Conservation (phyloP, 2,797 vertebrate genomes). For the Buceros bicornis region DNA sequence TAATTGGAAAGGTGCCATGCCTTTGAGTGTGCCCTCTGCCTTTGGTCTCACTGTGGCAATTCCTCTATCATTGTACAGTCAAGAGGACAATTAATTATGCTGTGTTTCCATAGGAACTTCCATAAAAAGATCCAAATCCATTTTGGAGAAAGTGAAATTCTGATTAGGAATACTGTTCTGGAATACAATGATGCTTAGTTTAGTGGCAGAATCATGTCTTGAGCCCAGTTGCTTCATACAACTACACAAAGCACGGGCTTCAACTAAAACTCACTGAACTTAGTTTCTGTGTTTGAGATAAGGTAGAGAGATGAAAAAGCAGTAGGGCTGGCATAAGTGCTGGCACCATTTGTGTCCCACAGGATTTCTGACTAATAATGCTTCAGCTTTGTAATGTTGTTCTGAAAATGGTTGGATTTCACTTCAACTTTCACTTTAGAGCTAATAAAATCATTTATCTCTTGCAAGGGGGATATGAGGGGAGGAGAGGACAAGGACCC, state of each 20-base stretch:
- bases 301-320: not conserved
- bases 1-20: not conserved
- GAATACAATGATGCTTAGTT: not conserved
- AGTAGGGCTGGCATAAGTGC: not conserved
- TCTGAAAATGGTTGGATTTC: not conserved
- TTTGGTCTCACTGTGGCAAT: not conserved
- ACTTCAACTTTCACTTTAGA: not conserved
- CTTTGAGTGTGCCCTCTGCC: not conserved
- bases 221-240: not conserved
- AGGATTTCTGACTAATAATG: not conserved
- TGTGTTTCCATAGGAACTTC: not conserved
- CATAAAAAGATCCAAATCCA: not conserved
- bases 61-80: not conserved
- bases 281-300: not conserved
- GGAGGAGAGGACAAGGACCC: not conserved
- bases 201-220: not conserved
- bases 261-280: not conserved
- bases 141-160: not conserved
- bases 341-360: not conserved
- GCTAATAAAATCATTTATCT: not conserved
- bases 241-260: rapidly evolving
- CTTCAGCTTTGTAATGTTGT: not conserved
- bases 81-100: not conserved
- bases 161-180: not conserved
- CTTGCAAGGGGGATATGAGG: not conserved